Evolutionary conservation across 2,113 vertebrate genomes (phyloP), one percentile per base, ranked within the genome.

Genomic region (Xenotilapia leptura): DNA sequence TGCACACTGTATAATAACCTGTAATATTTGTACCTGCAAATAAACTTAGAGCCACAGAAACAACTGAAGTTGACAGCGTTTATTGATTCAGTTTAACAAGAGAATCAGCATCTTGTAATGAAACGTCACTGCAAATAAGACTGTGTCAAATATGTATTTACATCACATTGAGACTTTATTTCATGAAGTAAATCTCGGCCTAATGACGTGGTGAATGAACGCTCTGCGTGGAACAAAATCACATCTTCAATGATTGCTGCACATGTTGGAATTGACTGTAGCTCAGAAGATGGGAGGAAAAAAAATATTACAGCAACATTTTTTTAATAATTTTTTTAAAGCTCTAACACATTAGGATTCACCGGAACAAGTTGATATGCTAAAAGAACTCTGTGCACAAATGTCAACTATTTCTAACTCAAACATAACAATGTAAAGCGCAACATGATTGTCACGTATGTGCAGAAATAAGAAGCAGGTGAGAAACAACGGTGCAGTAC

Each of bases 21-120:
- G 54, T 75, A 62, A 83, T 23, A 54, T 90, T 89, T 38, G 6
- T 8, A 80, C 55, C 54, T 58, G 28, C 73, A 85, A 91, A 93
- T 89, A 91, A 91, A 92, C 21, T 38, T 80, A 33, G 81, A 53
- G 36, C 21, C 49, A 58, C 62, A 47, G 75, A 85, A 86, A 4
- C 45, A 83, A 4, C 51, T 70, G 47, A 90, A 92, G 56, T 91
- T 49, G 87, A 92, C 85, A 92, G 90, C 83, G 40, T 95, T 96
- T 95, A 95, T 95, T 92, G 85, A 92, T 93, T 94, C 87, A 85
- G 88, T 92, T 92, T 65, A 92, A 92, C 83, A 94, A 91, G 87
- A 81, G 85, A 93, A 81, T 87, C 82, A 92, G 79, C 83, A 62
- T 88, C 49, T 84, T 62, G 85, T 92, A 89, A 86, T 89, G 89